Conservation (phyloP, 2,797 vertebrate species). For the Chrysolophus pictus region DNA sequence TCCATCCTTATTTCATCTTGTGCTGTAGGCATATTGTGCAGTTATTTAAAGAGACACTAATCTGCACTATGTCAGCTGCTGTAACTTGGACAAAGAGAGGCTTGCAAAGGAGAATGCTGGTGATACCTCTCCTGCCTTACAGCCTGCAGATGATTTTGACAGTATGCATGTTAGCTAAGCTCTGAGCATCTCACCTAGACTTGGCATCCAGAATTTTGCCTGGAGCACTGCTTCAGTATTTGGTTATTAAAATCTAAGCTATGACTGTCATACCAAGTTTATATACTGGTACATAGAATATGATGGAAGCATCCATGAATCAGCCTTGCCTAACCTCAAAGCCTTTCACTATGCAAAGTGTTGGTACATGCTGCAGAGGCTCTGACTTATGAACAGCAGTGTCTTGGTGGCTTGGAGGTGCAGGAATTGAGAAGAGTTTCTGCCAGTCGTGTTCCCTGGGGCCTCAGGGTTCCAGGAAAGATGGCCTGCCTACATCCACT, state of each 20-base stretch:
- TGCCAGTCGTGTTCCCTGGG: fast-evolving
- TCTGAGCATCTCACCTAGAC: neutral
- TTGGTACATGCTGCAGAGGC: neutral
- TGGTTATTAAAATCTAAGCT: neutral
- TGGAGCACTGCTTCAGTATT: neutral
- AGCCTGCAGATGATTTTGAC: neutral
- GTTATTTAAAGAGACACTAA: neutral
- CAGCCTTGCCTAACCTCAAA: neutral
- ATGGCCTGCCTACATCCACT: neutral
- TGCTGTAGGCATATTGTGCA: neutral
- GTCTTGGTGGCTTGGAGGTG: neutral
- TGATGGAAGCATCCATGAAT: neutral
- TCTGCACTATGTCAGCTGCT: neutral
- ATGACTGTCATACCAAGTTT: neutral
- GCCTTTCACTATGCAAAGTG: neutral
- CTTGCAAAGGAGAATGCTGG: neutral
- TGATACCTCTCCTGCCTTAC: neutral
- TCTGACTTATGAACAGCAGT: neutral
- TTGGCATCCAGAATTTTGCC: neutral
- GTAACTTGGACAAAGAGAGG: neutral
- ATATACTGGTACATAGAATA: neutral
- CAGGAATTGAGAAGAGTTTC: neutral
- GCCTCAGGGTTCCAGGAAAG: neutral
- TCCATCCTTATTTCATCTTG: neutral
- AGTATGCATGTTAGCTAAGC: neutral